Evolutionary conservation across 2,113 vertebrate genomes (phyloP), one percentile per base, ranked within the genome.

Genomic region (Periophthalmodon schlosseri): DNA sequence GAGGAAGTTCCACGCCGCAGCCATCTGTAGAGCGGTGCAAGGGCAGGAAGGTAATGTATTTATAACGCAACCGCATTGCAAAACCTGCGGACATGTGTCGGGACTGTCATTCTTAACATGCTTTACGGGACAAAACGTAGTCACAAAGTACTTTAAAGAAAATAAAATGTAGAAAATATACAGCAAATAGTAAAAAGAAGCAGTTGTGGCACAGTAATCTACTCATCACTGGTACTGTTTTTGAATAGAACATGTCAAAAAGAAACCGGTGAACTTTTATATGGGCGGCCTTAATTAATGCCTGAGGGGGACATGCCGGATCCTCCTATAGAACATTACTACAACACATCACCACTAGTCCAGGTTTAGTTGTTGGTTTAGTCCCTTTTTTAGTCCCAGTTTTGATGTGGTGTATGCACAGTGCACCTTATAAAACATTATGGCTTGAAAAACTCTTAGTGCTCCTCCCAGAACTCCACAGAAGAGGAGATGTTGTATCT

Each of bases 11-110:
- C 96, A 96, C 93, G 97, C 96, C 15, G 94, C 95, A 50, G 96
- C 95, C 83, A 96, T 99, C 93, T 94, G 96, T 90, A 95, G 93
- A 90, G 97, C 97, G 90, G 92, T 97, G 89, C 95, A 95, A 54
- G 94, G 90, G 86, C 92, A 92, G 84, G 95, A 96, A 95, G 96
- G 88, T 95, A 91, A 70, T 52, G 36, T 83, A 56, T 56, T 56
- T 56, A 56, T 56, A 56, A 21, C 52, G 3, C 20, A 8, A 9
- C n/a, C 52, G 69, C 52, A 74, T 44, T 60, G 69, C 58, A 14
- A n/a, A 47, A 47, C 73, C 46, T 63, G 28, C 7, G 34, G 52
- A 70, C n/a, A 56, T 18, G 52, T 21, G 52, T 56, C 0, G 52
- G 52, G 52, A 21, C n/a, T 56, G 6, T 56, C 52, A 56, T 56